Evolutionary conservation across 2,113 vertebrate genomes (phyloP).

Genomic region (Montifringilla adamsi): DNA sequence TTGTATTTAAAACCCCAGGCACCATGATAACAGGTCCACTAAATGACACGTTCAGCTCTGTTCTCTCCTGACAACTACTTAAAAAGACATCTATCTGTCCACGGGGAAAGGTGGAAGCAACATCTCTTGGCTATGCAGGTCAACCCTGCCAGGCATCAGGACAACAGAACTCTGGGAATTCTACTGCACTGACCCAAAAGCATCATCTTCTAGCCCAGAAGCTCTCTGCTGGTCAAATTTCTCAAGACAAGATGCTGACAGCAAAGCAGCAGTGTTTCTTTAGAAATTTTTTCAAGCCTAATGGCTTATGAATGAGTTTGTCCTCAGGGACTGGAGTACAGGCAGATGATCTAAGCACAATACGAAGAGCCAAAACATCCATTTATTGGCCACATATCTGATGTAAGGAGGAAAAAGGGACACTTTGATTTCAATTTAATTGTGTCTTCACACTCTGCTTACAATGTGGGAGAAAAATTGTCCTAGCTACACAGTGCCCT

Average conservation of each 20-base stretch:
- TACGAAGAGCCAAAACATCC: not conserved
- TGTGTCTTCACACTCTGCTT: not conserved
- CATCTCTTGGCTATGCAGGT: not conserved
- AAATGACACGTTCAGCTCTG: not conserved
- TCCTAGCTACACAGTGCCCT: not conserved
- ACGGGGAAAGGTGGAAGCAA: not conserved
- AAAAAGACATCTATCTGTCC: not conserved
- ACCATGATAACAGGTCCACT: not conserved
- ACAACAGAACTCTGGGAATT: not conserved
- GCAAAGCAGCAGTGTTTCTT: not conserved
- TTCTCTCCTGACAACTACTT: not conserved
- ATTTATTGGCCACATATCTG: not conserved
- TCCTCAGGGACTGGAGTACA: not conserved
- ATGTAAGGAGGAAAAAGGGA: not conserved
- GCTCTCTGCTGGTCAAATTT: not conserved
- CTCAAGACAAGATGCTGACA: not conserved
- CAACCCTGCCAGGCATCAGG: not conserved
- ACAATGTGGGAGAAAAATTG: not conserved
- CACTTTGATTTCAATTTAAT: not conserved
- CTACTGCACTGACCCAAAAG: not conserved
- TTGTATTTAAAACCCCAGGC: conserved; percentile 38
- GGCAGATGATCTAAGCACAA: not conserved
- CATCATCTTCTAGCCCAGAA: not conserved
- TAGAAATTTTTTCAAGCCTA: not conserved
- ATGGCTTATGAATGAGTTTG: not conserved